phyloP scores from a whole-genome alignment of 1,140 invertebrate species.

The Brachionus paranguensis region DNA sequence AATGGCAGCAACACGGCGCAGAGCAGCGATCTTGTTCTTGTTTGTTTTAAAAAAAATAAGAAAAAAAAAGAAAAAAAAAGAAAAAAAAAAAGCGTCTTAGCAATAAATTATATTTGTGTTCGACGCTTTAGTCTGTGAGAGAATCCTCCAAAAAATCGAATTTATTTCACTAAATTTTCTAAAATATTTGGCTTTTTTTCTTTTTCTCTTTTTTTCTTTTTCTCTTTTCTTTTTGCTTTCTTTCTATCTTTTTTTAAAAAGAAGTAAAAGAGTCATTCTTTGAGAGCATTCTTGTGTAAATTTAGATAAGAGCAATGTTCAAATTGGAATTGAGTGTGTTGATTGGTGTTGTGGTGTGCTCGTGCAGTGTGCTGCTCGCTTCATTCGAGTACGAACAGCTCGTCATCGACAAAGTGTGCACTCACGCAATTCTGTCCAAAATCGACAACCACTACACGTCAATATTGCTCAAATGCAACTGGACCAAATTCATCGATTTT shows the following conservation, averaged over 20 bases:
- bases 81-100: background rate
- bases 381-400: background rate
- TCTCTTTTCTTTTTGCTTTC: background rate
- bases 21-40: background rate
- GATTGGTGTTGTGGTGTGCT: background rate
- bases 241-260: background rate
- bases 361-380: background rate
- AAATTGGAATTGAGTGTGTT: background rate
- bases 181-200: too few species aligned
- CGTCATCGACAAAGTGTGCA: background rate
- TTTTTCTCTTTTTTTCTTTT: background rate
- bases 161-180: background rate
- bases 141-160: background rate
- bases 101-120: background rate
- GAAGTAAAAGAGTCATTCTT: too few species aligned
- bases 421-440: background rate
- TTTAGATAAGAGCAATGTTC: background rate
- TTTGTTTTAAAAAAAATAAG: background rate
- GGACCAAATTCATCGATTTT: background rate
- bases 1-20: background rate
- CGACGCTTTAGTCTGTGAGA: background rate
- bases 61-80: too few species aligned
- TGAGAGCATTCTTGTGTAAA: background rate
- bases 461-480: background rate
- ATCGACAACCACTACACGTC: background rate